Evolutionary conservation across 2,888 invertebrate genomes (phyloP).

Genomic region (Idaea aversata): DNA sequence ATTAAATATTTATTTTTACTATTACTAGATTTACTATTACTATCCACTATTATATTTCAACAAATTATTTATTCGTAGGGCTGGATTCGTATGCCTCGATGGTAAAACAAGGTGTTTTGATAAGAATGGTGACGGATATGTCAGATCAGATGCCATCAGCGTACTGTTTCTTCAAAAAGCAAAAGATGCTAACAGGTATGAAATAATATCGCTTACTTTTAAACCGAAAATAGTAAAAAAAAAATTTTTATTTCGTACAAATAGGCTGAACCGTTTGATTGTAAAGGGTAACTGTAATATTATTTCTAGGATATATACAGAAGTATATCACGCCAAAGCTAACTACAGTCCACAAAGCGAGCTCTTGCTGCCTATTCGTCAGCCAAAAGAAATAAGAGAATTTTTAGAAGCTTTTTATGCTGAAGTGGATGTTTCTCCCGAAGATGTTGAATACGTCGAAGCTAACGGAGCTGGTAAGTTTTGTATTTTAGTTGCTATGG

Average conservation of each 20-base stretch:
- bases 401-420: slow-evolving; percentile 78
- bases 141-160: slow-evolving; percentile 86
- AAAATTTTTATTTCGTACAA: no score
- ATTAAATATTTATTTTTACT: no score
- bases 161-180: slow-evolving; percentile 85
- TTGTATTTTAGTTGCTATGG: background rate
- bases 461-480: slow-evolving; percentile 85
- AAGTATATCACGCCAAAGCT: slow-evolving; percentile 85
- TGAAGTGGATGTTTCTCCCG: slow-evolving; percentile 83
- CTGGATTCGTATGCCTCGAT: slow-evolving; percentile 82
- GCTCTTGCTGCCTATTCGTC: slow-evolving; percentile 30
- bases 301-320: slow-evolving; percentile 78
- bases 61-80: slow-evolving; percentile 32
- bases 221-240: no score
- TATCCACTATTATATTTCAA: no score
- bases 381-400: slow-evolving; percentile 51
- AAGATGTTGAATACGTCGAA: slow-evolving; percentile 86
- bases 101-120: slow-evolving; percentile 95
- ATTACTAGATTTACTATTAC: no score
- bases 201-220: background rate
- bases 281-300: background rate
- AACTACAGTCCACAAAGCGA: slow-evolving; percentile 20
- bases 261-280: no score
- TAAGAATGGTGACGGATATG: slow-evolving; percentile 86
- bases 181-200: slow-evolving; percentile 75